Conservation (phyloP, 2,888 invertebrate genomes). For the Andricus quercusramuli region DNA sequence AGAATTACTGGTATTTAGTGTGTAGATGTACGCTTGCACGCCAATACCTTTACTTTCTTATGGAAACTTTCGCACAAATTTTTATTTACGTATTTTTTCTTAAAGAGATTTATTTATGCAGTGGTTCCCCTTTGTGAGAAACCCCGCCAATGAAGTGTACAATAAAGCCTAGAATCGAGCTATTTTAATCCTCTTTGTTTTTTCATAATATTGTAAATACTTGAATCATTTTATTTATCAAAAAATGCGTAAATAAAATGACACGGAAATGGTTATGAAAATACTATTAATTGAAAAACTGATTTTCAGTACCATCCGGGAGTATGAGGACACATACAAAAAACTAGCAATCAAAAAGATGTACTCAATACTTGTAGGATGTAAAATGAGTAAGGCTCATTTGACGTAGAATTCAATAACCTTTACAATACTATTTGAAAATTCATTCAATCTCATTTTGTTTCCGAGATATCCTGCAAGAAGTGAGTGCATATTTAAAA, state of each 20-base stretch:
- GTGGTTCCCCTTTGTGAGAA: background rate
- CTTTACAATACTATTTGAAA: too few species aligned
- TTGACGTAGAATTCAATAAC: too few species aligned
- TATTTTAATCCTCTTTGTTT: background rate
- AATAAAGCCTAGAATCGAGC: background rate
- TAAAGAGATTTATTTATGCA: background rate
- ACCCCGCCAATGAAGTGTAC: too few species aligned
- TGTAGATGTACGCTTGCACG: constrained; percentile 15
- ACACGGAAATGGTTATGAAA: constrained; percentile 14
- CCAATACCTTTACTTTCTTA: constrained; percentile 40
- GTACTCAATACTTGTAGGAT: too few species aligned
- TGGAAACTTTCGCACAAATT: background rate
- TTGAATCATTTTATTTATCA: constrained; percentile 42
- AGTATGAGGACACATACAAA: too few species aligned
- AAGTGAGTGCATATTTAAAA: too few species aligned
- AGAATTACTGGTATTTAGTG: constrained; percentile 56
- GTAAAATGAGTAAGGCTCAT: too few species aligned
- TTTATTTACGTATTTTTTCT: constrained; percentile 15
- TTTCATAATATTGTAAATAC: background rate
- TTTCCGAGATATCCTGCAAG: too few species aligned
- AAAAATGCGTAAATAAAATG: constrained; percentile 44
- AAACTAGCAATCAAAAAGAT: too few species aligned
- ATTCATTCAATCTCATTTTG: too few species aligned
- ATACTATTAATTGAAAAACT: background rate
- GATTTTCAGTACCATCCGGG: background rate